Conservation (phyloP, 2,113 vertebrate genomes). For the Rutilus rutilus region DNA sequence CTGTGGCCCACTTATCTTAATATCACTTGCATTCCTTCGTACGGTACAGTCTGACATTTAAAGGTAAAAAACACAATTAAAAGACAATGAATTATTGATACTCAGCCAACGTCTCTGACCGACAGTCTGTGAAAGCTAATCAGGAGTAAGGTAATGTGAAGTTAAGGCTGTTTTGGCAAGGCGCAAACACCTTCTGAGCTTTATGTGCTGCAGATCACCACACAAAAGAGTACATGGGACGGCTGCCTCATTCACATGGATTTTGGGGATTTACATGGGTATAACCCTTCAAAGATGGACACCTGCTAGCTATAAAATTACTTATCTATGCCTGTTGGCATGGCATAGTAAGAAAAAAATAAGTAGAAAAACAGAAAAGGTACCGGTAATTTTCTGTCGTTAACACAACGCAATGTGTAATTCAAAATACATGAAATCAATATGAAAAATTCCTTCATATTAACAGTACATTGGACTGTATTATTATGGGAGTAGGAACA, state of each 20-base stretch:
- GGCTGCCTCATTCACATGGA: not conserved
- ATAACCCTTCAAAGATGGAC: not conserved
- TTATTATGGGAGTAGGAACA: not conserved
- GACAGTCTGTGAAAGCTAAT: conserved; percentile 52
- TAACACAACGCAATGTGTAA: too few species aligned
- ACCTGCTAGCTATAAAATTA: not conserved
- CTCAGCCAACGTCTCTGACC: conserved; percentile 51
- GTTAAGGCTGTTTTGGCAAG: conserved; percentile 8
- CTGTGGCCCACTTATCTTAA: conserved; percentile 21
- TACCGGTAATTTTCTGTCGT: too few species aligned
- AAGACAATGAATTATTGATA: conserved; percentile 59
- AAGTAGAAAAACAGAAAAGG: too few species aligned
- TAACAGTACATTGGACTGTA: too few species aligned
- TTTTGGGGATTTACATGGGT: not conserved
- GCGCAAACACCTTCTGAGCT: not conserved
- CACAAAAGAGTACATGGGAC: not conserved
- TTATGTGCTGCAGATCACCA: not conserved
- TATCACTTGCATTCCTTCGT: conserved; percentile 41
- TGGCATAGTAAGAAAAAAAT: too few species aligned
- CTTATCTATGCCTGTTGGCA: not conserved
- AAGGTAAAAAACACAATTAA: conserved; percentile 66
- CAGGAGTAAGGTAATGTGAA: not conserved
- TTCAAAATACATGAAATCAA: too few species aligned
- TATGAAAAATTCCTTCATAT: too few species aligned
- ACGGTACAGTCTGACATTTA: conserved; percentile 60